Evolutionary conservation across 2,797 vertebrate genomes (phyloP).

Genomic region (Danio jaintianensis): DNA sequence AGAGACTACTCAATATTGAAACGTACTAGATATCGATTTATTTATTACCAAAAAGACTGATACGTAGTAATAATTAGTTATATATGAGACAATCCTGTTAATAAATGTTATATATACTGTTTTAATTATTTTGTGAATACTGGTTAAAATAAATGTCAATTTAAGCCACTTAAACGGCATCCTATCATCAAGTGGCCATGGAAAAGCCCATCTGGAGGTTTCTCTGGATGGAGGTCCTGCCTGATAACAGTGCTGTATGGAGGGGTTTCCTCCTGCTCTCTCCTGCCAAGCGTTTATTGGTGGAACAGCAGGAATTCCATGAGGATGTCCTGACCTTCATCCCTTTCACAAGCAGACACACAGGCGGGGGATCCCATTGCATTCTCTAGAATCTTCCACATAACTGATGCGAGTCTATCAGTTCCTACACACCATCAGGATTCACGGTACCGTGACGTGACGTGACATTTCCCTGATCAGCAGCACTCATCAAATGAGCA

Average conservation of each 20-base stretch:
- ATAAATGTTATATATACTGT: too few species aligned
- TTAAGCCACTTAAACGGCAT: too few species aligned
- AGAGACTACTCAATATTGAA: too few species aligned
- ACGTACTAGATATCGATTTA: too few species aligned
- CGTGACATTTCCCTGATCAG: background rate
- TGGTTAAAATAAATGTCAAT: too few species aligned
- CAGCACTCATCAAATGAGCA: constrained; percentile 31
- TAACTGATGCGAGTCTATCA: background rate
- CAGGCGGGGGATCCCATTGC: too few species aligned
- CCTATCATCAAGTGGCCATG: background rate
- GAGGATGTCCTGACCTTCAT: constrained; percentile 41
- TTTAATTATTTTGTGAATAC: too few species aligned
- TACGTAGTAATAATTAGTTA: too few species aligned
- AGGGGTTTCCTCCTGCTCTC: constrained; percentile 5
- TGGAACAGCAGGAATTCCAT: constrained; percentile 26
- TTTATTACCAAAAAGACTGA: too few species aligned
- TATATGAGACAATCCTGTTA: too few species aligned
- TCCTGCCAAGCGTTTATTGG: constrained; percentile 29
- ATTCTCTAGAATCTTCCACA: constrained; percentile 15
- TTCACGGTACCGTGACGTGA: background rate
- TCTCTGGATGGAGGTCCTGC: constrained; percentile 2
- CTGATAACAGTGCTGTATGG: background rate
- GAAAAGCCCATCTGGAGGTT: constrained; percentile 25
- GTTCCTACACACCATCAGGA: background rate
- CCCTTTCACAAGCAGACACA: background rate